phyloP scores from a whole-genome alignment of 1,140 invertebrate species.

The Adoxophyes honmai region DNA sequence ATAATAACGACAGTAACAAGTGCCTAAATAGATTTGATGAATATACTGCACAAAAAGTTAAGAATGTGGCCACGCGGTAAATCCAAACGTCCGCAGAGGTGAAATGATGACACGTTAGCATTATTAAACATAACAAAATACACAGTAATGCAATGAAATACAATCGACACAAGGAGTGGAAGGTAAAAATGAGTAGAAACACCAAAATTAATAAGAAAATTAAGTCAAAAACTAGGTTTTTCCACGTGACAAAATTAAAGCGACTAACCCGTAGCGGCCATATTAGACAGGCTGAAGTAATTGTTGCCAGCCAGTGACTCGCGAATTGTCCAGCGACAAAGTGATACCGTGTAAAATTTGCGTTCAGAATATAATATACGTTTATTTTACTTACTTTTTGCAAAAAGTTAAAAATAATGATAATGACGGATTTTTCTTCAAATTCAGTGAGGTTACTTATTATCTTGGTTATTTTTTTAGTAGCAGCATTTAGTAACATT shows the following conservation, averaged over 20 bases:
- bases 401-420: too few relatives aligned
- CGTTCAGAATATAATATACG: too few relatives aligned
- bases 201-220: constrained; percentile 34
- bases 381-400: too few relatives aligned
- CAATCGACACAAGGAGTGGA: constrained; percentile 28
- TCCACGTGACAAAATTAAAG: constrained; percentile 71
- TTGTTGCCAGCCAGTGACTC: constrained; percentile 55
- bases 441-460: too few relatives aligned
- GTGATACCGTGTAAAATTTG: neutral
- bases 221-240: constrained; percentile 37
- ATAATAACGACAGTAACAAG: constrained; percentile 14
- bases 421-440: too few relatives aligned
- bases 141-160: constrained; percentile 20
- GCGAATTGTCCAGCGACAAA: neutral
- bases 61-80: constrained; percentile 77
- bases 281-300: constrained; percentile 70
- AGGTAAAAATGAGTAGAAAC: constrained; percentile 33
- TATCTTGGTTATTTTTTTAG: too few relatives aligned
- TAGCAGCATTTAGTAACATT: too few relatives aligned
- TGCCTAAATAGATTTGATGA: constrained; percentile 27
- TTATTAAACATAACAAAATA: constrained; percentile 42
- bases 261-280: constrained; percentile 77
- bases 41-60: constrained; percentile 35
- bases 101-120: constrained; percentile 76
- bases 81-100: constrained; percentile 71